These are phyloP conservation scores for Nemurella pictetii DNA, from an alignment of 2,888 invertebrate genomes.

Conservation along the genomic window DNA sequence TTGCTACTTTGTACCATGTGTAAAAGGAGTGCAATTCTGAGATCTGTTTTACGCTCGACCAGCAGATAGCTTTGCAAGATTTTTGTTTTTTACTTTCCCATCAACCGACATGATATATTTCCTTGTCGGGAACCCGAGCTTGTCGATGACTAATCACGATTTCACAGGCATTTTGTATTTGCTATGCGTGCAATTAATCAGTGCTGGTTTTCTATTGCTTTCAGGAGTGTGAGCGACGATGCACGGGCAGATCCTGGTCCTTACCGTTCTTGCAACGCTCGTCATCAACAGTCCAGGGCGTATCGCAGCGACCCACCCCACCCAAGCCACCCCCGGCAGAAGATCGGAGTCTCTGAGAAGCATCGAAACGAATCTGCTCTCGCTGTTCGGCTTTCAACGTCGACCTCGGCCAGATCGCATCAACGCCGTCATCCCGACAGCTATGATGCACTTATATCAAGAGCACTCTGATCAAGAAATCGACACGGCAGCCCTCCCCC, in stretches of 20 bases:
- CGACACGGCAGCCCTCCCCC: slow-evolving; percentile 67
- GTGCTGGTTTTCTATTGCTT: slow-evolving; percentile 41
- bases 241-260: slow-evolving; percentile 51
- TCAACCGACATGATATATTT: too few species aligned
- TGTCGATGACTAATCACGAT: not conserved
- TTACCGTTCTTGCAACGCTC: slow-evolving; percentile 48
- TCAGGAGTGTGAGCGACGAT: slow-evolving; percentile 52
- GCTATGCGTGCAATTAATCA: not conserved
- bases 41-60: not conserved
- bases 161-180: not conserved
- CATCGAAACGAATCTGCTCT: slow-evolving; percentile 63
- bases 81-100: not conserved
- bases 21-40: not conserved
- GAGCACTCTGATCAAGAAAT: slow-evolving; percentile 64
- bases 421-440: slow-evolving; percentile 70
- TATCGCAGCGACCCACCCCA: slow-evolving; percentile 28
- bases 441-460: slow-evolving; percentile 78
- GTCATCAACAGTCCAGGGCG: slow-evolving; percentile 40
- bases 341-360: slow-evolving; percentile 51
- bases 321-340: slow-evolving; percentile 37
- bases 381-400: slow-evolving; percentile 62
- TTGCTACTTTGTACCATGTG: not conserved
- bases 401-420: slow-evolving; percentile 56
- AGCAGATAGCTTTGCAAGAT: not conserved
- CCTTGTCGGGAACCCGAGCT: not conserved